Base-by-base conservation (phyloP, 2,797 vertebrate species). In the Gobionotothen gibberifrons region DNA sequence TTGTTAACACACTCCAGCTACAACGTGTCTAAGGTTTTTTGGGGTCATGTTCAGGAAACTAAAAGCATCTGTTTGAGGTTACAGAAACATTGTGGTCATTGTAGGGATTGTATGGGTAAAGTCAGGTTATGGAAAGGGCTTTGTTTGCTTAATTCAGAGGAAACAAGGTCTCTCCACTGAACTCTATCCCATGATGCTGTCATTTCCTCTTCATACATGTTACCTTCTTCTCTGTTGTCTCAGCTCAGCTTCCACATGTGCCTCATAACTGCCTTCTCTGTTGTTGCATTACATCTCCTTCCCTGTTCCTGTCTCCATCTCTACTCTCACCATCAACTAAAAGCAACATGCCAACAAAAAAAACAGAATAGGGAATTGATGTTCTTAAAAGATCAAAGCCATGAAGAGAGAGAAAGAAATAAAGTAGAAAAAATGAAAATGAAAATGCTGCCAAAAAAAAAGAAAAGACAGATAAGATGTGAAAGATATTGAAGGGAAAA, bases 401-500 rank as follows among this genome's bases (percentile, higher is more conserved):
- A 67, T 57, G 60, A 51, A 22, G 10, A 69, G 46, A 68, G 46
- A 74, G 26, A 36, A 36, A 66, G 46, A 74, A 26, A 52, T 62
- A 57, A 22, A 73, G 69, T 70, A 69, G 59, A 52, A 22, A 73
- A 69, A 72, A 76, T 62, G 58, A 84, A 69, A 83, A 81, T 79
- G 54, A 88, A 79, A 66, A 79, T 70, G 62, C 47, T 54, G 66
- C 67, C 67, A n/a, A 69, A 78, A 74, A 74, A 36, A 36, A 83
- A 75, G 22, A 49, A 78, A 89, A 74, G 65, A 65, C 52, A 44
- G 87, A 91, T 89, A 92, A 87, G 87, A 90, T 88, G 76, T 81
- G 77, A 85, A 81, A 86, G 88, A 90, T 89, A 88, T 74, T 78
- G 80, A 73, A 76, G 82, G 79, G 75, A 76, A 90, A 91, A 92